These are phyloP conservation scores for Drosophila lini DNA, from an alignment of 1,140 invertebrate species.

Conservation along the genomic window DNA sequence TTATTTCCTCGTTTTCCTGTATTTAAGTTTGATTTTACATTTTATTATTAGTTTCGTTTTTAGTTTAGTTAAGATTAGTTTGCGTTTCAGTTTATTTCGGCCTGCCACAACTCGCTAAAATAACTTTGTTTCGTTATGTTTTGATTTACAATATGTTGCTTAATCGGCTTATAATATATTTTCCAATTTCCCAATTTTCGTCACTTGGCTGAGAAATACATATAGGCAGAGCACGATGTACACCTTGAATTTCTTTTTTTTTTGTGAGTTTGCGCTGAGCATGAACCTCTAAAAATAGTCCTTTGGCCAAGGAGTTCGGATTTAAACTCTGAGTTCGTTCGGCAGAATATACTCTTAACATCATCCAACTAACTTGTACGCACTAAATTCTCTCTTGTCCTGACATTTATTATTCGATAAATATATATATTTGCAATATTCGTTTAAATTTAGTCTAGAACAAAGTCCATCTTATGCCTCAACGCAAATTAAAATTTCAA, in stretches of 20 bases:
- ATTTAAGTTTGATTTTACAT: conserved; percentile 80
- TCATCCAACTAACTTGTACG: conserved; percentile 64
- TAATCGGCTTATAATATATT: conserved; percentile 14
- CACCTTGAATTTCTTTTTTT: conserved; percentile 1
- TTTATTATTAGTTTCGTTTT: conserved; percentile 61
- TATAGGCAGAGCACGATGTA: conserved; percentile 4
- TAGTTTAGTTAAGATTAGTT: conserved; percentile 44
- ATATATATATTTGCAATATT: conserved; percentile 41
- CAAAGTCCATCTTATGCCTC: conserved; percentile 55
- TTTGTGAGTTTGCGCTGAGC: conserved; percentile 12
- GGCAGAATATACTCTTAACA: conserved; percentile 35
- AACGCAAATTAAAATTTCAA: conserved; percentile 42
- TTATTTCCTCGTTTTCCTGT: conserved; percentile 63
- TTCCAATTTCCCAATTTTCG: conserved; percentile 7
- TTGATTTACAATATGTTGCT: conserved; percentile 67
- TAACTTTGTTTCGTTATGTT: conserved; percentile 33
- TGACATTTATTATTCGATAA: conserved; percentile 43
- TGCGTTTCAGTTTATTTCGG: conserved; percentile 28
- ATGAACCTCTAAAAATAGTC: conserved; percentile 54
- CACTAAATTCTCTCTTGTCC: conserved; percentile 48
- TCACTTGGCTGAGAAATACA: conserved; percentile 26
- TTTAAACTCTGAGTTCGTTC: conserved; percentile 30
- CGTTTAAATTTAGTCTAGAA: conserved; percentile 58
- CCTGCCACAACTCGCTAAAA: conserved; percentile 37
- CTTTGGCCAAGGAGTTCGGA: conserved; percentile 34